phyloP scores from a whole-genome alignment of 2,797 vertebrate genomes.

The Acipenser oxyrinchus region DNA sequence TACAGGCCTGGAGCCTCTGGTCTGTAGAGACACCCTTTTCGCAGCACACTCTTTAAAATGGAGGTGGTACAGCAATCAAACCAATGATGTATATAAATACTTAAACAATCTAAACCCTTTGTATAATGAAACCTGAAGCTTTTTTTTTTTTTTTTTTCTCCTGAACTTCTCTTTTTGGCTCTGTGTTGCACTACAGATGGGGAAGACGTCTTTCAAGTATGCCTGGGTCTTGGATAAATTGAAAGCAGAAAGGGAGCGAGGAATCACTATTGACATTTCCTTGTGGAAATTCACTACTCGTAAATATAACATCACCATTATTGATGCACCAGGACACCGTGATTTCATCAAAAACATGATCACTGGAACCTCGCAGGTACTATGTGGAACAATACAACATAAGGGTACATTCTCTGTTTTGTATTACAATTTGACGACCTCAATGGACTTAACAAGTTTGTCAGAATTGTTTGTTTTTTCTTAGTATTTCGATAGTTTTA shows the following conservation, averaged over 20 bases:
- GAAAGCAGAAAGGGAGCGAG: conserved; percentile 66
- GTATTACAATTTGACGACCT: background rate
- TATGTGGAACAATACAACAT: too few relatives aligned
- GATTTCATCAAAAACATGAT: conserved; percentile 81
- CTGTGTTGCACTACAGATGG: conserved; percentile 41
- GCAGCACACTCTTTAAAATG: too few relatives aligned
- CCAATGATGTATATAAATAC: too few relatives aligned
- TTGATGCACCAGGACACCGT: conserved; percentile 68
- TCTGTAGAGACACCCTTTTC: too few relatives aligned
- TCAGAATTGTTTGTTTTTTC: background rate
- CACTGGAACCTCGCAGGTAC: conserved; percentile 69
- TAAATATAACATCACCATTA: conserved; percentile 65
- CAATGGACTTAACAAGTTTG: background rate
- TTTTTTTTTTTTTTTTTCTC: background rate
- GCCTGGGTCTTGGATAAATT: conserved; percentile 73
- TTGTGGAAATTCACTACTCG: conserved; percentile 69
- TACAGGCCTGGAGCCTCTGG: too few relatives aligned
- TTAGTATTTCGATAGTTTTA: too few relatives aligned
- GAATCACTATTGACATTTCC: conserved; percentile 69
- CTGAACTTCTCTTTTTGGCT: too few relatives aligned
- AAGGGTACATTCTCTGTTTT: too few relatives aligned
- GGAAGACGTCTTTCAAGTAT: conserved; percentile 70
- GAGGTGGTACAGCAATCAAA: too few relatives aligned
- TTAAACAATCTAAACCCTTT: too few relatives aligned
- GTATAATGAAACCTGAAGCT: too few relatives aligned